A percentile compares a stretch with the other conserved stretches of the same genome.
phyloP scores from a whole-genome alignment of 2,888 invertebrate genomes.

The Oscheius sp. region DNA sequence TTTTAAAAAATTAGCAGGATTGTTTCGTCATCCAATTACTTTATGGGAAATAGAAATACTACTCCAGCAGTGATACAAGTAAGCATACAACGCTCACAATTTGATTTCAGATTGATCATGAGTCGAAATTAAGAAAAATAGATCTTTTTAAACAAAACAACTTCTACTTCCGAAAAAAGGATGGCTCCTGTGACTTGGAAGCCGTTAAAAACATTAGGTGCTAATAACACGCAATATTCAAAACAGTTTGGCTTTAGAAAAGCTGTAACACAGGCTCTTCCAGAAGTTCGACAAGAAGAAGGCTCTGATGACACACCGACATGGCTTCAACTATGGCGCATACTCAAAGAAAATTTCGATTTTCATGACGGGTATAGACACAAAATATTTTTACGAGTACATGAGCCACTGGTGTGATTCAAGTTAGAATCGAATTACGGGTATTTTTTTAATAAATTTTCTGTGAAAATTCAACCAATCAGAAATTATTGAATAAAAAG shows the following conservation, averaged over 20 bases:
- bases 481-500: background rate
- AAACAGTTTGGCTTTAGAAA: constrained; percentile 28
- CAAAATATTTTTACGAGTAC: constrained; percentile 46
- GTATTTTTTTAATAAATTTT: background rate
- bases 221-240: background rate
- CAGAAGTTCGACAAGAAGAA: constrained; percentile 17
- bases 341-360: constrained; percentile 37
- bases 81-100: background rate
- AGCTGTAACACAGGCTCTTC: constrained; percentile 11
- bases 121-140: constrained; percentile 38
- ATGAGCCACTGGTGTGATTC: constrained; percentile 4
- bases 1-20: constrained; percentile 32
- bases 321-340: constrained; percentile 29
- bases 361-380: constrained; percentile 45
- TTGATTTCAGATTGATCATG: constrained; percentile 30
- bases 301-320: constrained; percentile 5
- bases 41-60: constrained; percentile 40
- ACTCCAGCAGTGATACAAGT: constrained; percentile 49
- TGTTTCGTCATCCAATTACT: constrained; percentile 49
- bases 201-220: constrained; percentile 41
- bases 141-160: constrained; percentile 42
- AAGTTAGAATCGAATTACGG: background rate
- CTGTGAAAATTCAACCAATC: background rate
- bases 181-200: constrained; percentile 40
- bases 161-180: constrained; percentile 41